These are phyloP conservation scores for Mustela erminea DNA, from an alignment of 2,797 vertebrate species.

Conservation along the genomic window DNA sequence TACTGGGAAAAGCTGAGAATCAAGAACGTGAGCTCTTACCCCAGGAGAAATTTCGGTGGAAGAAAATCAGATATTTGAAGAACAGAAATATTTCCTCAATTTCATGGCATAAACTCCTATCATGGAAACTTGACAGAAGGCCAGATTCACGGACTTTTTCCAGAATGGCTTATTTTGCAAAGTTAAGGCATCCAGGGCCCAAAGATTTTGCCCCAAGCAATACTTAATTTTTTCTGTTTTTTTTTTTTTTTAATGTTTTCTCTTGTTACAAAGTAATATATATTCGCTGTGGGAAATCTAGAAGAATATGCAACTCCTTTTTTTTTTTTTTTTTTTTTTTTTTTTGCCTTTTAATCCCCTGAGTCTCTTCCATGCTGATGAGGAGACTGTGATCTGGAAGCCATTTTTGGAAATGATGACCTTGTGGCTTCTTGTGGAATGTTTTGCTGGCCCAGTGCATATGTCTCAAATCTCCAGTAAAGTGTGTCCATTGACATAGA, in stretches of 20 bases:
- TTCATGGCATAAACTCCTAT: neutral
- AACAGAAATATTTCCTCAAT: conserved; percentile 11
- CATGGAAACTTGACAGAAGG: conserved; percentile 31
- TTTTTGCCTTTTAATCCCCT: too few relatives aligned
- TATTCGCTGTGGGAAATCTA: neutral
- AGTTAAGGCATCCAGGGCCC: neutral
- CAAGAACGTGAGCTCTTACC: conserved; percentile 15
- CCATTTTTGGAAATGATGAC: neutral
- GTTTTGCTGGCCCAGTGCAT: neutral
- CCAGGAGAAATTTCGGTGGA: conserved; percentile 45
- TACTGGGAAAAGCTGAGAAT: conserved; percentile 26
- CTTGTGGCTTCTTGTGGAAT: neutral
- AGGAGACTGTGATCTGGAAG: neutral
- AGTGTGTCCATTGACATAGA: neutral
- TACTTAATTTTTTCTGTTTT: neutral
- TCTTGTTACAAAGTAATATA: neutral
- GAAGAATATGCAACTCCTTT: neutral
- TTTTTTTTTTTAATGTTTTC: neutral
- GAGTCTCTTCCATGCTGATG: neutral
- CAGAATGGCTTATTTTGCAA: neutral
- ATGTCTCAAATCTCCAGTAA: neutral
- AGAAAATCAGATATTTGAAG: conserved; percentile 50
- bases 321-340: neutral
- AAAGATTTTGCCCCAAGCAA: neutral
- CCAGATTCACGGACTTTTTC: neutral